Evolutionary conservation across 1,140 invertebrate genomes (phyloP), one percentile per base, ranked within the genome.

Genomic region (Hypothenemus hampei): DNA sequence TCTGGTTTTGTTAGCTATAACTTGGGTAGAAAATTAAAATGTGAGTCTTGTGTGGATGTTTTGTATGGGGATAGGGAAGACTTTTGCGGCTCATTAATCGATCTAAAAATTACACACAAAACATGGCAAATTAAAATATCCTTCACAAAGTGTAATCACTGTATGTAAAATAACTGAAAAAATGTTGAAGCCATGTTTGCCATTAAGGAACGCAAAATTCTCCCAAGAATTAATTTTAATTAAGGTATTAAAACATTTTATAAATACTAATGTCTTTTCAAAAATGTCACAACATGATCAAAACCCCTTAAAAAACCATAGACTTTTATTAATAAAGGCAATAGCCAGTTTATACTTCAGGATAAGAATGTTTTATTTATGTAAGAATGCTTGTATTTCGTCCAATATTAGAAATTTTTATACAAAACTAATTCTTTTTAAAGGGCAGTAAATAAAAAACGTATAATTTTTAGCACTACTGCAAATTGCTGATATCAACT

Each of bases 1-100:
- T n/a, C 44, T 40, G 58, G 58, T 51, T 60, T 60, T 51, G 58
- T 60, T 23, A 13, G 24, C 10, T 24, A 22, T 19, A 60, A 57
- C 5, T 36, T 60, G 22, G 29, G 31, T 8, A 10, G 22, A 39
- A 40, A 44, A 29, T 7, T 60, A 23, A 49, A 57, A 51, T 60
- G 58, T 60, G 53, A 60, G 39, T 6, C 21, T 2, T 59, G 51
- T 47, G 26, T 59, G 26, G 11, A 13, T 13, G 20, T 10, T 5
- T 48, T 58, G 41, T 50, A 43, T 55, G 52, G 52, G 13, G 19
- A 13, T 21, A 56, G 45, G 31, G 23, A 41, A 35, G 49, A 55
- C 26, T 48, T 55, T 29, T 22, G 50, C 13, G 40, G 40, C 19
- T 45, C 40, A 13, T 39, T 60, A 8, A 50, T 57, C 11, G 22